Percentiles rank a stretch among this genome's conserved stretches.
Evolutionary conservation across 2,888 invertebrate species (phyloP).

Genomic region (Patella depressa): DNA sequence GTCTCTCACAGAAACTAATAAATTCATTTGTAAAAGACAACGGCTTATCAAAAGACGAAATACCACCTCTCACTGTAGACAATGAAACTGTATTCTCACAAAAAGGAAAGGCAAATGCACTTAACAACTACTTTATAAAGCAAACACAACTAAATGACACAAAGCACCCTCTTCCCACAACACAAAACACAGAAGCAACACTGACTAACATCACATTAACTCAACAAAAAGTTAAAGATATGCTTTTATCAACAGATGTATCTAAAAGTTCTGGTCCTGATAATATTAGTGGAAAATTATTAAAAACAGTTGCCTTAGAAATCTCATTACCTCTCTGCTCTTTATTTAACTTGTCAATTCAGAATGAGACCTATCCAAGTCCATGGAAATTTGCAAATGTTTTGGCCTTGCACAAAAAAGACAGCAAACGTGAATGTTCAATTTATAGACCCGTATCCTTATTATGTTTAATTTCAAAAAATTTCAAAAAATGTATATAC

Average conservation of each 20-base stretch:
- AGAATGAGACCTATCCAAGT: background rate
- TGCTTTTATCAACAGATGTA: background rate
- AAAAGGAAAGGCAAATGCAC: slow-evolving; percentile 7
- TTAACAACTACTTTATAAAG: slow-evolving; percentile 12
- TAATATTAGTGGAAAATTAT: slow-evolving; percentile 11
- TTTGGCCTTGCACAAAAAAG: background rate
- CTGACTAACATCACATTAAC: slow-evolving; percentile 2
- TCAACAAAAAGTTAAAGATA: background rate
- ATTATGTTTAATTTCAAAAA: background rate
- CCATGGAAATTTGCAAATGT: background rate
- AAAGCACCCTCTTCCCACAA: background rate
- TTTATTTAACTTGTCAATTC: background rate
- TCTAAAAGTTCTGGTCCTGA: slow-evolving; percentile 12
- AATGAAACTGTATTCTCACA: background rate
- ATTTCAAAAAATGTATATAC: background rate
- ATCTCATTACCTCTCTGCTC: background rate
- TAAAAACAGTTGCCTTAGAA: background rate
- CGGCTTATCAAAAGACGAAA: background rate
- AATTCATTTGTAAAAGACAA: background rate
- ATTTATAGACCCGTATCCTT: background rate
- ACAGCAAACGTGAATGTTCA: background rate
- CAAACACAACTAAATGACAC: slow-evolving; percentile 11
- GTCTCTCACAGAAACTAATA: too few species aligned
- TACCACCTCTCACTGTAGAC: slow-evolving; percentile 4
- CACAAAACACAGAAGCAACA: background rate